Base-by-base conservation (phyloP, 2,797 vertebrate species). In the Smutsia gigantea region DNA sequence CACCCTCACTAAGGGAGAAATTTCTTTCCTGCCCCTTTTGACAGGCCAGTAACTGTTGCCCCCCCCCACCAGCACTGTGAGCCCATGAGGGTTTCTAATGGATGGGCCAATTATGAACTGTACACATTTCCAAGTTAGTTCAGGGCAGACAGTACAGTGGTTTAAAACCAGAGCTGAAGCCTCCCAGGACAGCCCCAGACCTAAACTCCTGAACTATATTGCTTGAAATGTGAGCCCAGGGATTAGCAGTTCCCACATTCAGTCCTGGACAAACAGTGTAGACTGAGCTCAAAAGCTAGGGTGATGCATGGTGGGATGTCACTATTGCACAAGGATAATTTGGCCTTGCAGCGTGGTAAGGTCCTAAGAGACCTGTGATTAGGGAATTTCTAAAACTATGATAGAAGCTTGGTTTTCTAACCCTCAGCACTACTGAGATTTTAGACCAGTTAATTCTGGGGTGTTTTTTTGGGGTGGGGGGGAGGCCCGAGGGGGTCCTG, bases 321-420 rank as follows among this genome's bases (percentile, higher is more conserved):
- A 29, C 12, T n/a, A 4, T 2, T 18, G 31, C 15, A 9, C 27
- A 11, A 7, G 61, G 37, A 23, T 17, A 4, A 0, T 1, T 18
- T 2, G 21, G n/a, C 55, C 64, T 49, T 29, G 34, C 19, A 15
- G 11, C 9, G 42, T 2, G 19, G 25, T 1, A 13, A 46, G 23
- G 25, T 15, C 37, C 12, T 12, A 14, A 21, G 66, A 34, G 49
- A 25, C 63, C 14, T 27, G 37, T 10, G 25, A 66, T 19, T 29
- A 29, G 8, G 51, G 29, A 13, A 4, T 25, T 51, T 51, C 78
- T 42, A 12, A 13, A 46, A 34, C 21, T 21, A 18, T 5, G 1
- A 15, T 8, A 17, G n/a, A 53, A 72, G 37, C 21, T 51, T 7
- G 39, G 85, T n/a, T 11, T 51, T 19, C 77, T 42, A 12, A 21